phyloP scores from a whole-genome alignment of 2,888 invertebrate genomes.

The Petrolisthes cinctipes region DNA sequence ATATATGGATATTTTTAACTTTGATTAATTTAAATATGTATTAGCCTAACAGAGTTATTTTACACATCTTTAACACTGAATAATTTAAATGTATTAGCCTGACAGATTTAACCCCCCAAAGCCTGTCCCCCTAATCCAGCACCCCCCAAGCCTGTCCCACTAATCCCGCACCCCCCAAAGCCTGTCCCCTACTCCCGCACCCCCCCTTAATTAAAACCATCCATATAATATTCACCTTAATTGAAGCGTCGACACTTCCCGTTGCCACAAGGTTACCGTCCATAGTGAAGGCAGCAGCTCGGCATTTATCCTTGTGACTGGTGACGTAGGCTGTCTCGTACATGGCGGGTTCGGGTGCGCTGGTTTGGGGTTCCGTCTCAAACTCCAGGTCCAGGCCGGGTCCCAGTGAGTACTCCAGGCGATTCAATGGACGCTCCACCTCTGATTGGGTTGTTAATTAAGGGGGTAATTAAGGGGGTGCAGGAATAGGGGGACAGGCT shows the following conservation, averaged over 20 bases:
- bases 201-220: no score
- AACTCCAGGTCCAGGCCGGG: conserved; percentile 91
- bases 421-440: conserved; percentile 71
- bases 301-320: conserved; percentile 86
- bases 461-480: no score
- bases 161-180: no score
- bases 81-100: no score
- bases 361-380: conserved; percentile 92
- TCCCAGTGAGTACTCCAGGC: conserved; percentile 68
- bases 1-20: no score
- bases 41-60: not conserved
- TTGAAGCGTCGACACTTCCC: conserved; percentile 97
- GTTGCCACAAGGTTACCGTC: conserved; percentile 97
- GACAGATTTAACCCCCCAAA: no score
- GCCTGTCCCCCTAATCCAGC: no score
- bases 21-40: no score
- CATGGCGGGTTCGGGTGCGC: conserved; percentile 95
- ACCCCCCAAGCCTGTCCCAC: no score
- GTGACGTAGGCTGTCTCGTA: conserved; percentile 99
- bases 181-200: no score
- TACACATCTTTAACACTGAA: no score
- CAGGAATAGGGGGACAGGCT: no score
- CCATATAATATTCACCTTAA: conserved; percentile 77
- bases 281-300: conserved; percentile 94
- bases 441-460: conserved; percentile 69